Evolutionary conservation across 2,113 vertebrate genomes (phyloP).

Genomic region (Mellivora capensis): DNA sequence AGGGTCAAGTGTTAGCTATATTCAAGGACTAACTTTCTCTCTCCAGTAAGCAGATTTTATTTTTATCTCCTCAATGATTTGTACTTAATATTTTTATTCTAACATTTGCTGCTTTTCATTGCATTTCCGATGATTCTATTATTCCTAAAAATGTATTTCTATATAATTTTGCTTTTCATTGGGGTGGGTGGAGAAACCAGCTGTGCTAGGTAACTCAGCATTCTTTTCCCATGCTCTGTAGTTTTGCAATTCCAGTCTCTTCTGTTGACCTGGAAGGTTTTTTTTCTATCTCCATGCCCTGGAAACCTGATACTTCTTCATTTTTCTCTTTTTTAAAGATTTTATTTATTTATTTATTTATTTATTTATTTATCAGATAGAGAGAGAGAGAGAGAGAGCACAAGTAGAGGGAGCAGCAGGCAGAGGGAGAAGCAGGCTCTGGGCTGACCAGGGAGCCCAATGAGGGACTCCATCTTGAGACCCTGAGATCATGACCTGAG

Average conservation of each 20-base stretch:
- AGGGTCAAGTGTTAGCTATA: neutral
- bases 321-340: neutral
- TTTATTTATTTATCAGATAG: no score
- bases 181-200: neutral
- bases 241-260: no score
- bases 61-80: neutral
- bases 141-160: neutral
- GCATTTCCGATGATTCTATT: neutral
- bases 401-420: neutral
- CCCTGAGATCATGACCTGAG: neutral
- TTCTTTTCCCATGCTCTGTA: fast-evolving
- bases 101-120: neutral
- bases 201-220: fast-evolving
- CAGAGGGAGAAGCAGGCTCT: neutral
- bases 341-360: neutral
- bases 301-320: neutral
- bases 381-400: neutral
- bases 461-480: neutral
- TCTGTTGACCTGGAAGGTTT: no score
- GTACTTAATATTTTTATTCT: neutral
- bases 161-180: neutral
- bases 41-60: neutral
- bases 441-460: neutral
- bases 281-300: no score
- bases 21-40: neutral